Evolutionary conservation across 2,888 invertebrate species (phyloP), one percentile per base, ranked within the genome.

Genomic region (Octonoba sinensis): DNA sequence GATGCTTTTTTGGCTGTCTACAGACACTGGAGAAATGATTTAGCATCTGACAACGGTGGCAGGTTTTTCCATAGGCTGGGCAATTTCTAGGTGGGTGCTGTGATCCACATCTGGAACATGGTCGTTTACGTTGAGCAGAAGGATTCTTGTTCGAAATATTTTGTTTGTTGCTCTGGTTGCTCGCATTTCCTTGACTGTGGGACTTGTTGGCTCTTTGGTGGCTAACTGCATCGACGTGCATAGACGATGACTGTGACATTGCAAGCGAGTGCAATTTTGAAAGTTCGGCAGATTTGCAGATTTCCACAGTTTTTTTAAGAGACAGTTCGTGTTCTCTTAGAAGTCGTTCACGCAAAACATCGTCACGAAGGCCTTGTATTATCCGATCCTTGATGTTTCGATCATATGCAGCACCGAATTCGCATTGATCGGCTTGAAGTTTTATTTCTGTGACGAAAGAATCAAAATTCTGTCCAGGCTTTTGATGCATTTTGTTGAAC

Each of bases 361-460:
- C n/a, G 12, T 69, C 56, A 0, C 36, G 0, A 8, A 69, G 18
- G 44, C 54, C 54, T 18, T 67, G 54, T 1, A 67, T 24, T 1
- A 67, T 0, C 0, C 56, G 69, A 54, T 56, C 56, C 27, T 69
- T 69, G 0, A 56, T 44, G 15, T 54, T 67, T 24, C 24, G 13
- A 16, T 67, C 54, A 15, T 69, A 56, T 15, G 69, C 56, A n/a
- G 69, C 8, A 1, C 51, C 64, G 12, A 64, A 73, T 27, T 73
- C 64, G 13, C 64, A 73, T 54, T 64, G 64, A 1, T 54, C 27
- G 3, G 64, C 54, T 8, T 73, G 51, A 8, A 54, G 27, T 24
- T 64, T 73, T 6, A 73, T 15, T 51, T 73, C 64, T 2, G 54
- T 73, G n/a, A 73, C 44, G 11, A 51, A 73, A 0, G 64, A 49